A percentile compares a stretch with the other conserved stretches of the same genome.
These are phyloP conservation scores for Pristis pectinata DNA, from an alignment of 2,797 vertebrate genomes.

Conservation along the genomic window DNA sequence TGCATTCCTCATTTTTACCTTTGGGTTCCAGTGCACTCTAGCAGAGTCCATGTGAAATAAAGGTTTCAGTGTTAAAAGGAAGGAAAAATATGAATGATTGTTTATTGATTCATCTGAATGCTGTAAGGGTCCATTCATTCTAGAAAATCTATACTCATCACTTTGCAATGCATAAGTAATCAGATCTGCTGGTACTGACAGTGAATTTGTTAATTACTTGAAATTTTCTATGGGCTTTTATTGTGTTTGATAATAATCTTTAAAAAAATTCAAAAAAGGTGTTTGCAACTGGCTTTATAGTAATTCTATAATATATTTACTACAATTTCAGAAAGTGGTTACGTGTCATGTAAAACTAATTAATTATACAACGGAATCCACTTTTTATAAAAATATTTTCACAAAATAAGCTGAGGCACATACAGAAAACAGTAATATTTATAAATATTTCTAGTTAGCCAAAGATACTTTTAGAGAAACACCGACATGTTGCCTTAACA, in stretches of 20 bases:
- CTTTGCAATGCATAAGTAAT: conserved; percentile 28
- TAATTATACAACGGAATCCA: too few relatives aligned
- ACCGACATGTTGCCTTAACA: background rate
- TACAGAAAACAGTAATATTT: background rate
- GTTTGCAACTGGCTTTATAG: background rate
- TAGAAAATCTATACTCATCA: conserved; percentile 30
- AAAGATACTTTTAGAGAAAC: background rate
- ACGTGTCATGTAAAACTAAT: background rate
- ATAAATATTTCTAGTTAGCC: too few relatives aligned
- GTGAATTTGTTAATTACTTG: conserved; percentile 17
- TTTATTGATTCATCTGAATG: conserved; percentile 34
- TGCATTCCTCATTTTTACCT: conserved; percentile 54
- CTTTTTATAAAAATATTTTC: background rate
- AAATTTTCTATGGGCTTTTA: background rate
- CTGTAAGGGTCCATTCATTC: conserved; percentile 37
- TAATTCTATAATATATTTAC: background rate
- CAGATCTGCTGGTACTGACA: conserved; percentile 25
- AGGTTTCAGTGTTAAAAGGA: conserved; percentile 55
- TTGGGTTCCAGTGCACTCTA: conserved; percentile 46
- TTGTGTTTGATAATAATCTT: conserved; percentile 1
- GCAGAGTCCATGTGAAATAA: conserved; percentile 46
- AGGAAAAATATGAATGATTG: conserved; percentile 42
- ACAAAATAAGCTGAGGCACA: background rate
- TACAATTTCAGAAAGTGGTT: background rate
- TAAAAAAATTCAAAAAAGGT: background rate